These are phyloP conservation scores for Mormyrops attenuatus DNA, from an alignment of 2,797 vertebrate species.

Conservation along the genomic window DNA sequence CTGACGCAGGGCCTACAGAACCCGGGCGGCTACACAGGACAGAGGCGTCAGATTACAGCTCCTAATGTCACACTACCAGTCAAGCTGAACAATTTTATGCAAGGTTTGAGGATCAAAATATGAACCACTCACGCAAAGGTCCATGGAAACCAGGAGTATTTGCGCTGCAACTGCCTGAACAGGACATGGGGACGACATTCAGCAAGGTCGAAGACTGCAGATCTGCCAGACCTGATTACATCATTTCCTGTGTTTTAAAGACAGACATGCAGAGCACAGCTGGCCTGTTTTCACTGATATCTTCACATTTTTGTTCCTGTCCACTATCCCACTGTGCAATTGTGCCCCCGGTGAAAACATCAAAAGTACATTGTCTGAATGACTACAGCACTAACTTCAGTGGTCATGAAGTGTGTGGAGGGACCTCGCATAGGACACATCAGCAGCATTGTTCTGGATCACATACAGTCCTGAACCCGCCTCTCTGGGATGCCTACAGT, in stretches of 20 bases:
- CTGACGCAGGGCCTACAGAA: not conserved
- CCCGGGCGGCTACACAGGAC: not conserved
- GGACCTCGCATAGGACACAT: not conserved
- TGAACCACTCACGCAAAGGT: not conserved
- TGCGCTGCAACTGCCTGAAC: not conserved
- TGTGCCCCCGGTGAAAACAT: not conserved
- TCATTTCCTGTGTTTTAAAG: not conserved
- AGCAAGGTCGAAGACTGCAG: not conserved
- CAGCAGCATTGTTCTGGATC: not conserved
- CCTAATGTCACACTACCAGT: not conserved
- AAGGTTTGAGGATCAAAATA: not conserved
- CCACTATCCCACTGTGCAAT: not conserved
- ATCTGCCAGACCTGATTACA: not conserved
- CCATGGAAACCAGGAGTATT: not conserved
- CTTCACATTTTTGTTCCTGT: not conserved
- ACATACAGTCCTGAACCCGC: not conserved
- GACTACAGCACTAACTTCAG: not conserved
- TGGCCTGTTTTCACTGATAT: conserved; percentile 1
- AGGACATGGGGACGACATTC: not conserved
- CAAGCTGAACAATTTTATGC: not conserved
- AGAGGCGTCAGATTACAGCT: not conserved
- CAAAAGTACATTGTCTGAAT: not conserved
- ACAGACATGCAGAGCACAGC: not conserved
- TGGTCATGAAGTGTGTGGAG: not conserved
- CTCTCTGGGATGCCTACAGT: not conserved